Percentiles rank a stretch among this genome's conserved stretches.
Evolutionary conservation across 2,888 invertebrate species (phyloP).

Genomic region (Hanleya hanleyi): DNA sequence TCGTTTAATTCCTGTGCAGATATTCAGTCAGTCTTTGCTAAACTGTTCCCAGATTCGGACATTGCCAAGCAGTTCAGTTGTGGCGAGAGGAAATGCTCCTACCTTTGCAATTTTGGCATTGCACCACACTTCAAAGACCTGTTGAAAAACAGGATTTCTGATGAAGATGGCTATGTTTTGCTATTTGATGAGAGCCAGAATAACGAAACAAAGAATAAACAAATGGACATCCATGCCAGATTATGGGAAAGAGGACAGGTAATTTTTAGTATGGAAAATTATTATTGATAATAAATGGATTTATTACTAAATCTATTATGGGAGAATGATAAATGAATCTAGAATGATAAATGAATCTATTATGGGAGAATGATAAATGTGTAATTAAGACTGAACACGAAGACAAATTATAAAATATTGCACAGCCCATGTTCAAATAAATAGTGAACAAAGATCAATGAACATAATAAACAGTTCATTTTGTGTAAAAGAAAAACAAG

Average conservation of each 20-base stretch:
- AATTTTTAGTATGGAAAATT: too few species aligned
- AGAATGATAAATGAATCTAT: too few species aligned
- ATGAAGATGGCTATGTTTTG: slow-evolving; percentile 14
- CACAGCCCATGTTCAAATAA: too few species aligned
- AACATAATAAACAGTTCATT: too few species aligned
- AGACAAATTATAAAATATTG: too few species aligned
- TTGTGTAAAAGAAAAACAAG: too few species aligned
- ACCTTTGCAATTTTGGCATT: slow-evolving; percentile 27
- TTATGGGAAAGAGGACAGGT: slow-evolving; percentile 36
- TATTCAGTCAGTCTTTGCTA: slow-evolving; percentile 15
- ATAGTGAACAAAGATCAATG: too few species aligned
- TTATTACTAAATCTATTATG: too few species aligned
- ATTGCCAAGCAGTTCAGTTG: slow-evolving; percentile 19
- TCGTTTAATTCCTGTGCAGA: slow-evolving; percentile 19
- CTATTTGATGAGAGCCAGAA: slow-evolving; percentile 41
- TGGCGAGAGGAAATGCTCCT: slow-evolving; percentile 15
- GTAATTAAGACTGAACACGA: too few species aligned
- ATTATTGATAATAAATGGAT: too few species aligned
- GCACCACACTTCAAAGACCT: slow-evolving; percentile 32
- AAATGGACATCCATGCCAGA: slow-evolving; percentile 53
- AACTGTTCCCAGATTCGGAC: slow-evolving; percentile 35
- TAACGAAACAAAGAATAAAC: slow-evolving; percentile 18
- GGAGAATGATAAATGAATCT: too few species aligned
- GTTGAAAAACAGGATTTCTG: slow-evolving; percentile 1
- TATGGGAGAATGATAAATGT: too few species aligned